Evolutionary conservation across 2,888 invertebrate genomes (phyloP), one percentile per base, ranked within the genome.

Genomic region (Drosophila nigricruria): DNA sequence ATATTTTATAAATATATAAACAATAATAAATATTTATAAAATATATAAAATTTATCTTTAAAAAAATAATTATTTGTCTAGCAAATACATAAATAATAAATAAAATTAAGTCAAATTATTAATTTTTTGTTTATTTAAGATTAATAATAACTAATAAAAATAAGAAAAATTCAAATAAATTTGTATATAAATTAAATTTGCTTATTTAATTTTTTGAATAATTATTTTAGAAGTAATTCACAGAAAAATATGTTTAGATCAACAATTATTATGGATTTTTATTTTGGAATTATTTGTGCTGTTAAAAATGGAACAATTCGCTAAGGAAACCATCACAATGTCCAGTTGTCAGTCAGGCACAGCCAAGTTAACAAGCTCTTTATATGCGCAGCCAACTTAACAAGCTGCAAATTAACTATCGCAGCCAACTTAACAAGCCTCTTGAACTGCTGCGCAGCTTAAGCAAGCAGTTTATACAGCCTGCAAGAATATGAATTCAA

Each of bases 371-470:
- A 47, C 27, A n/a, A 45, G 30, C 18, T 49, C 49, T 3, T n/a
- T 18, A n/a, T 32, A 25, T 0, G 50, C 47, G 23, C 40, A 42
- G 47, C 25, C 54, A 70, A 50, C 50, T 62, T 52, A 34, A 50
- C 27, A 18, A 40, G 1, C 38, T 4, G 18, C 5, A 36, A 2
- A 16, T 10, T 34, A 5, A 10, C 2, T 23, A n/a, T 5, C 23
- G 36, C 52, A 25, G 50, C 23, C 23, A 52, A 34, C 23, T 34
- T 52, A 32, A 36, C 23, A 8, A 3, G 32, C 4, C 23, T 2
- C 2, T 25, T 23, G 5, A 53, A 16, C 34, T 36, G 36, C 25
- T 38, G 2, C 12, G 23, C 16, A 16, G 23, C 10, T 52, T 52
- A 25, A 34, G 16, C n/a, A n/a, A n/a, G 47, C 30, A 5, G 27